Conservation (phyloP, 2,888 invertebrate genomes). For the Prosopocoilus inquinatus region DNA sequence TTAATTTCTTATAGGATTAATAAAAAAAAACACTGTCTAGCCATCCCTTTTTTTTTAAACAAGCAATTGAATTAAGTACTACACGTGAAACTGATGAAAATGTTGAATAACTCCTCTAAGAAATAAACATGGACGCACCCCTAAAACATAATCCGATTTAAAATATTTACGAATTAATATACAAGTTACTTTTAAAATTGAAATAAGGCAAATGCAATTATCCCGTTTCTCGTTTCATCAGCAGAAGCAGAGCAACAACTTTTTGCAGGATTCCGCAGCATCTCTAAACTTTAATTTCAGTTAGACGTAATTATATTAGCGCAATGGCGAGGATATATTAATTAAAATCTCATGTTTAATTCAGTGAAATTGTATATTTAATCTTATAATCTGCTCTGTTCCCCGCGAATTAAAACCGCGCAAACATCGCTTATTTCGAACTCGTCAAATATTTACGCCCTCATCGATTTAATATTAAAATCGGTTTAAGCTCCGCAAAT, state of each 20-base stretch:
- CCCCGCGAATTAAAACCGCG: slow-evolving; percentile 50
- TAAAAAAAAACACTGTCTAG: too few species aligned
- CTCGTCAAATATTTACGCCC: slow-evolving; percentile 42
- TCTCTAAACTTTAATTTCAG: slow-evolving; percentile 45
- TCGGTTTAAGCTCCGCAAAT: slow-evolving; percentile 29
- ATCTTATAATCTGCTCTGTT: slow-evolving; percentile 50
- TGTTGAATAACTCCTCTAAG: too few species aligned
- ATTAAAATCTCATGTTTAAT: slow-evolving; percentile 53
- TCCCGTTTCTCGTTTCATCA: neutral
- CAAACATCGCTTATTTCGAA: slow-evolving; percentile 47
- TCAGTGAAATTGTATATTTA: slow-evolving; percentile 51
- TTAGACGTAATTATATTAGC: slow-evolving; percentile 44
- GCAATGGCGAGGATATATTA: slow-evolving; percentile 45
- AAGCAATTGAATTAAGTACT: too few species aligned
- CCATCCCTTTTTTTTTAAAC: too few species aligned
- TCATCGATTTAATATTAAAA: slow-evolving; percentile 44
- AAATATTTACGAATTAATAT: slow-evolving; percentile 10
- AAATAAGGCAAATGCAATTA: slow-evolving; percentile 9
- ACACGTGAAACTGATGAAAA: too few species aligned
- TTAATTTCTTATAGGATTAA: too few species aligned
- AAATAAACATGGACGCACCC: too few species aligned
- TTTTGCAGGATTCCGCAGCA: slow-evolving; percentile 31
- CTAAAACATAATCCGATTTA: slow-evolving; percentile 4
- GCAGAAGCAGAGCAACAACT: slow-evolving; percentile 19
- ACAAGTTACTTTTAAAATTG: slow-evolving; percentile 11